Base-by-base conservation (phyloP, 2,888 invertebrate species). In the Apodemia hepburni region DNA sequence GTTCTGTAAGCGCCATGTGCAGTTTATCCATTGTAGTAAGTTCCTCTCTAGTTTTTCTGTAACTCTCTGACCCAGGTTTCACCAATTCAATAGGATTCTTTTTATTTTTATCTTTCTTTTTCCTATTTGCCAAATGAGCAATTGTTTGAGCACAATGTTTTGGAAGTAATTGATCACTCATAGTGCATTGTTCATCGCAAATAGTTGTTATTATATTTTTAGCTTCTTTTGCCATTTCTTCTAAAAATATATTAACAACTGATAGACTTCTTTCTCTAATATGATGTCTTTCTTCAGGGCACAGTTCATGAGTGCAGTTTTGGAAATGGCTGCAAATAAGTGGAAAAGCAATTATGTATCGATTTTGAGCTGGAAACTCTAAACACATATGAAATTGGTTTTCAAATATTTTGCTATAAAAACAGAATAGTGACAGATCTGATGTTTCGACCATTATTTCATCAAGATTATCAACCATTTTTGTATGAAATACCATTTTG, bases 181-280 rank as follows among this genome's bases (percentile, higher is more conserved):
- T 96, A 69, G 97, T 96, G 81, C 99, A 98, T 78, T 99, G 99
- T 77, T 99, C 98, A 84, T 99, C 99, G 88, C 99, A 99, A 75
- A 99, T 98, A 6, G 98, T 98, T 0, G 98, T 98, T 58, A 99
- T 98, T 49, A 99, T 99, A 81, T 99, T 99, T 83, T 99, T 98
- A 0, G 98, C 98, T 84, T 99, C 99, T 83, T 98, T 98, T 0
- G 99, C 98, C 97, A 99, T 99, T 90, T 99, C 99, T 81, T 99
- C 99, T 63, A 99, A 91, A 81, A 98, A 99, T 93, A 98, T 97
- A 77, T 99, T 99, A 0, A 99, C 99, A 54, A 99, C 97, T 35
- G 98, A 98, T 27, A 99, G 92, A 77, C 98, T 98, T 68, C 98
- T 93, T 75, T 99, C 98, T 62, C 98, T 94, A 66, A 99, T 98